Conservation (phyloP, 2,888 invertebrate genomes). For the Scrobipalpa atriplicella region DNA sequence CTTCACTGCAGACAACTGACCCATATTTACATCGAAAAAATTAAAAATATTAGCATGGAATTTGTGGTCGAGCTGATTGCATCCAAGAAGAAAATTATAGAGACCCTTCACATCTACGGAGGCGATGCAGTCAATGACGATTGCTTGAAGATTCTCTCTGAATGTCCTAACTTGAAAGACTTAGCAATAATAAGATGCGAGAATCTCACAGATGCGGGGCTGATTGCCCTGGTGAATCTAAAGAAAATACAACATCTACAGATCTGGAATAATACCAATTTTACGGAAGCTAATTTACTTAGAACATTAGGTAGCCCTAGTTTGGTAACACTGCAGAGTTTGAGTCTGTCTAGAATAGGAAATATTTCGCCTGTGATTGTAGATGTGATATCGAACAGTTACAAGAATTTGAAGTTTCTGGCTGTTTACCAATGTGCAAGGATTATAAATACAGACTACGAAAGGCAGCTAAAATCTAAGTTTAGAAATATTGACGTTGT, state of each 20-base stretch:
- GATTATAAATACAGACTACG: constrained; percentile 68
- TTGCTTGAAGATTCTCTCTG: constrained; percentile 58
- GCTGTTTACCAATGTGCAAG: constrained; percentile 73
- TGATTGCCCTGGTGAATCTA: constrained; percentile 55
- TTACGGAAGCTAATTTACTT: constrained; percentile 61
- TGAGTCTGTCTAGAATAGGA: constrained; percentile 69
- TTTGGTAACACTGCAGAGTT: constrained; percentile 58
- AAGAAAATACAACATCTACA: constrained; percentile 60
- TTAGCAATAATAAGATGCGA: constrained; percentile 72
- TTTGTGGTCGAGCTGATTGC: constrained; percentile 60
- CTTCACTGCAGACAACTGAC: constrained; percentile 60
- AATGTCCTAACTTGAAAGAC: constrained; percentile 62
- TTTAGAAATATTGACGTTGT: constrained; percentile 74
- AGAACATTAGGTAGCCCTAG: constrained; percentile 57
- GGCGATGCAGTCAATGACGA: constrained; percentile 65
- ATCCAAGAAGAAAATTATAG: constrained; percentile 57
- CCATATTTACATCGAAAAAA: constrained; percentile 72
- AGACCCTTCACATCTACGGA: constrained; percentile 68
- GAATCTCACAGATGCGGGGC: constrained; percentile 64
- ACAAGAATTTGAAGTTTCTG: constrained; percentile 67
- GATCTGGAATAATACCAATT: constrained; percentile 72
- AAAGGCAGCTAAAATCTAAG: constrained; percentile 69
- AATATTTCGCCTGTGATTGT: constrained; percentile 69
- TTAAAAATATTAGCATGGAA: constrained; percentile 59
- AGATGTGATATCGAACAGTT: constrained; percentile 69